Evolutionary conservation across 2,797 vertebrate genomes (phyloP).

Genomic region (Oryzias dopingdopingensis): DNA sequence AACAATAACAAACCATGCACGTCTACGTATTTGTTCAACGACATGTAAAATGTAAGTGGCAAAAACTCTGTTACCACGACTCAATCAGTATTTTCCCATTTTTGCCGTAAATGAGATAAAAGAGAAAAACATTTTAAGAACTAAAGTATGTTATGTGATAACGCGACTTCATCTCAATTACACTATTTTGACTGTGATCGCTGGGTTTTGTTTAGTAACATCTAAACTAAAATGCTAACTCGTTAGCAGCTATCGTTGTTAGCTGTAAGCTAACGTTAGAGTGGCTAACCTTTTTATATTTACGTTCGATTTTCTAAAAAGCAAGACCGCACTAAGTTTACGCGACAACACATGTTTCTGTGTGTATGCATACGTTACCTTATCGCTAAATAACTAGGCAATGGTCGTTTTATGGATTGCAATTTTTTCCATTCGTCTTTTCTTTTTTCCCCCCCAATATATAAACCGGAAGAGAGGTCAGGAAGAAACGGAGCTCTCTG

Average conservation of each 20-base stretch:
- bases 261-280: conserved; percentile 59
- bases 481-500: conserved; percentile 25
- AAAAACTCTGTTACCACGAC: too few species aligned
- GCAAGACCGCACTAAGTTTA: background rate
- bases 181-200: background rate
- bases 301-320: conserved; percentile 29
- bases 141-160: background rate
- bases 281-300: conserved; percentile 37
- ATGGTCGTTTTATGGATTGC: conserved; percentile 61
- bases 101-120: background rate
- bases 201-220: conserved; percentile 1
- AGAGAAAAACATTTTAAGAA: background rate
- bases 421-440: conserved; percentile 79
- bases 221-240: conserved; percentile 47
- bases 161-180: background rate
- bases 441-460: conserved; percentile 68
- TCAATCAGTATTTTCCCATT: background rate
- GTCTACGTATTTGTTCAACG: too few species aligned
- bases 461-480: conserved; percentile 74
- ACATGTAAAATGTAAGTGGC: too few species aligned
- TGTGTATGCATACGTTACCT: conserved; percentile 49
- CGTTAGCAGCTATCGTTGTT: conserved; percentile 55
- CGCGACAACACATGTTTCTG: background rate
- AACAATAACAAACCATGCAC: too few species aligned
- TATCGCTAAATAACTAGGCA: conserved; percentile 47